These are phyloP conservation scores for Mobula hypostoma DNA, from an alignment of 2,113 vertebrate genomes.

Conservation along the genomic window DNA sequence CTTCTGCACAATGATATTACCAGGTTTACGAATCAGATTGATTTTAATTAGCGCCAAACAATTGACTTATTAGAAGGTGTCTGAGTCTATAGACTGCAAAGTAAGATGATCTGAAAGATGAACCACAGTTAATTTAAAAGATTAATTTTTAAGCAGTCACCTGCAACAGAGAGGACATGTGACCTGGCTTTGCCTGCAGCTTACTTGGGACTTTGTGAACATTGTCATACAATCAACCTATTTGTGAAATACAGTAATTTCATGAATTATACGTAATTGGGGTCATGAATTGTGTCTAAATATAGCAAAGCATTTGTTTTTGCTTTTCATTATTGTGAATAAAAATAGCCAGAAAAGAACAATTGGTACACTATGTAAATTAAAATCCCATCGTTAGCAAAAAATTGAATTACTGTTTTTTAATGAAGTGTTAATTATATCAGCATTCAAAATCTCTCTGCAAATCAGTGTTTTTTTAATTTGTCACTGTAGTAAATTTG, in stretches of 20 bases:
- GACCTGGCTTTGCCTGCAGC: not conserved
- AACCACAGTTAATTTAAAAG: slow-evolving; percentile 5
- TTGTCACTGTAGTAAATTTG: no score
- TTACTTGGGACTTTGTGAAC: not conserved
- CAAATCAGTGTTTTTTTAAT: not conserved
- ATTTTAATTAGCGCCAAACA: slow-evolving; percentile 13
- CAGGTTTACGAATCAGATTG: not conserved
- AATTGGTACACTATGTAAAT: not conserved
- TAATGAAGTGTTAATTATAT: not conserved
- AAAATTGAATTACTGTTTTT: not conserved
- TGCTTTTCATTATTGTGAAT: not conserved
- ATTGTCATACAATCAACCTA: not conserved
- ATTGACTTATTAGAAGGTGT: not conserved
- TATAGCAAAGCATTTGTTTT: slow-evolving; percentile 10
- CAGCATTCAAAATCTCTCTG: not conserved
- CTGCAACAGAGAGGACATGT: no score
- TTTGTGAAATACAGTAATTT: not conserved
- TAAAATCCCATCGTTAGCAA: not conserved
- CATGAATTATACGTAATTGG: not conserved
- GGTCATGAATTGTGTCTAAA: slow-evolving; percentile 1
- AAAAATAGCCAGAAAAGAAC: not conserved
- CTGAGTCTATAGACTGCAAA: not conserved
- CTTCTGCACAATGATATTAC: not conserved
- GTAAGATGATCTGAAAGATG: slow-evolving; percentile 1
- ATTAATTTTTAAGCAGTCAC: slow-evolving; percentile 1